Conservation (phyloP, 2,888 invertebrate species). For the Nomada lathburiana region DNA sequence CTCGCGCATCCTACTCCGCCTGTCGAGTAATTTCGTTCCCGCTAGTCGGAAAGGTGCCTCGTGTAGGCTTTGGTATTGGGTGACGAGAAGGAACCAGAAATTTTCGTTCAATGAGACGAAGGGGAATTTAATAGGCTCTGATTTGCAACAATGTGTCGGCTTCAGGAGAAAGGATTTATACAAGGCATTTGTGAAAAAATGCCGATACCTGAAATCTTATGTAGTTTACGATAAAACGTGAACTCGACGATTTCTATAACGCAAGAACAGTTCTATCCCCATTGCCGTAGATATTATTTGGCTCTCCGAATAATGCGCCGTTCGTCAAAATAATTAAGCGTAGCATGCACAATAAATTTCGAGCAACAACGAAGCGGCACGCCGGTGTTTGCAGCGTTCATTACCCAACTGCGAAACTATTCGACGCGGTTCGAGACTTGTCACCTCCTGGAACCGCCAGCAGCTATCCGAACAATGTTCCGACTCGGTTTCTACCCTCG, state of each 20-base stretch:
- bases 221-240: no score
- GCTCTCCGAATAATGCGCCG: neutral
- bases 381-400: conserved; percentile 20
- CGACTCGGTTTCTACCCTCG: conserved; percentile 47
- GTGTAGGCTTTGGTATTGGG: no score
- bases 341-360: conserved; percentile 31
- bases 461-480: conserved; percentile 64
- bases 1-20: neutral
- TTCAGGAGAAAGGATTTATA: neutral
- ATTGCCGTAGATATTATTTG: neutral
- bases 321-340: conserved; percentile 31
- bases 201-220: no score
- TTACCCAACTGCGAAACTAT: conserved; percentile 63
- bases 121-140: no score
- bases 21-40: conserved; percentile 19
- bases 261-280: no score
- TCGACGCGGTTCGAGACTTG: conserved; percentile 61
- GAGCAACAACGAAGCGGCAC: conserved; percentile 9
- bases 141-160: no score
- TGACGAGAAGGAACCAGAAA: neutral
- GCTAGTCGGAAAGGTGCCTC: neutral
- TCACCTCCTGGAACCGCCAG: conserved; percentile 52
- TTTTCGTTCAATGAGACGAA: neutral
- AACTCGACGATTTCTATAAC: no score
- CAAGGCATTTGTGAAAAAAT: neutral